A percentile compares a stretch with the other conserved stretches of the same genome.
Conservation (phyloP, 2,113 vertebrate genomes). For the Oreochromis tanganicae region DNA sequence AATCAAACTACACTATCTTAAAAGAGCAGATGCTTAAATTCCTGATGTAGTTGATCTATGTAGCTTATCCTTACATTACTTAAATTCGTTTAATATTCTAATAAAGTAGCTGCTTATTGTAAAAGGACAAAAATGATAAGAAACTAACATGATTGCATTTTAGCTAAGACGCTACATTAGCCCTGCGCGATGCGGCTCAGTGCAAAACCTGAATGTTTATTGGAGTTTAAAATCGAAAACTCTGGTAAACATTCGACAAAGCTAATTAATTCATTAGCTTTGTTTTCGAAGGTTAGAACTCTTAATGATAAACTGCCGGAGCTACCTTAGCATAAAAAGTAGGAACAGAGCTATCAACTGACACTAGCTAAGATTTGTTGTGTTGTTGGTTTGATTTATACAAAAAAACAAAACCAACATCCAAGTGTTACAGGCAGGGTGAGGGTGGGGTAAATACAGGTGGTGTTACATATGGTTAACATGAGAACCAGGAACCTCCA, state of each 20-base stretch:
- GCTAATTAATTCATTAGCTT: not conserved
- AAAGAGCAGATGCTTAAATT: not conserved
- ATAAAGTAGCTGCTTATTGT: not conserved
- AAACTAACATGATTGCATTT: not conserved
- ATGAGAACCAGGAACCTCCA: not conserved
- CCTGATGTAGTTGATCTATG: not conserved
- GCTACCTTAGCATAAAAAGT: not conserved
- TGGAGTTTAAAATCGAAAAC: not conserved
- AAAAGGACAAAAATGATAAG: not conserved
- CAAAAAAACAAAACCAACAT: rapidly evolving
- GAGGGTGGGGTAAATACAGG: not conserved
- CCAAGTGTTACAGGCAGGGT: not conserved
- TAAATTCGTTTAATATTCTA: rapidly evolving
- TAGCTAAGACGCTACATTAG: not conserved
- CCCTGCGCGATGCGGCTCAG: rapidly evolving
- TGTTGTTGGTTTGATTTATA: not conserved
- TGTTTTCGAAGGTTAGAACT: not conserved
- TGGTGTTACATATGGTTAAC: not conserved
- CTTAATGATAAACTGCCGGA: not conserved
- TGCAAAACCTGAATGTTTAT: not conserved
- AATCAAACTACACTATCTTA: not conserved
- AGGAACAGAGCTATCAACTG: not conserved
- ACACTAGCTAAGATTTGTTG: not conserved
- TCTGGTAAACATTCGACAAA: not conserved
- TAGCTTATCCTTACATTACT: not conserved